phyloP scores from a whole-genome alignment of 1,140 invertebrate species.

The Lerema accius region DNA sequence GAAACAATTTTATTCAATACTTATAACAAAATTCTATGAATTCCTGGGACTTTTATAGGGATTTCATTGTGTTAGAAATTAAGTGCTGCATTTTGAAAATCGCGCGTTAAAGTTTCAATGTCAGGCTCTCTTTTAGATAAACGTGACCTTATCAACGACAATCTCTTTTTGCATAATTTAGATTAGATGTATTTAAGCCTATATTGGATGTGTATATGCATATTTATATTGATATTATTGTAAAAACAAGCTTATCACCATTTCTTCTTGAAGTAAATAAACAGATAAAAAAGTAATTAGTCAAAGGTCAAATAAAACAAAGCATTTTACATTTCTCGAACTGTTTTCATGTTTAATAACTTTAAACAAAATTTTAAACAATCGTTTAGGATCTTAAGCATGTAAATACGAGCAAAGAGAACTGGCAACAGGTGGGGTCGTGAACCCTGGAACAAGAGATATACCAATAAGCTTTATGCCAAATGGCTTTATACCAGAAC shows the following conservation, averaged over 20 bases:
- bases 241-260: no score
- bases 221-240: no score
- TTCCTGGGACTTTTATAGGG: not conserved
- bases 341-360: slow-evolving; percentile 85
- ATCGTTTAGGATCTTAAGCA: slow-evolving; percentile 85
- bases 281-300: slow-evolving; percentile 19
- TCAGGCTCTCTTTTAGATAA: slow-evolving; percentile 14
- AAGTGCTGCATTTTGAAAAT: slow-evolving; percentile 2
- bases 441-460: slow-evolving; percentile 82
- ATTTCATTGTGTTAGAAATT: not conserved
- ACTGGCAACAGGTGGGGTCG: slow-evolving; percentile 85
- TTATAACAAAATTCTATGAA: not conserved
- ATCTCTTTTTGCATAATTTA: slow-evolving; percentile 17
- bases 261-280: not conserved
- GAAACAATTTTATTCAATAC: not conserved
- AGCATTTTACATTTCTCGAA: slow-evolving; percentile 84
- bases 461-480: slow-evolving; percentile 27
- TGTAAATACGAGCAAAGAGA: slow-evolving; percentile 86
- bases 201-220: no score
- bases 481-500: no score
- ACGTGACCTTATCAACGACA: slow-evolving; percentile 23
- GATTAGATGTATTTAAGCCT: slow-evolving; percentile 17
- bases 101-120: slow-evolving; percentile 17
- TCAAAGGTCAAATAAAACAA: slow-evolving; percentile 50
- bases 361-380: slow-evolving; percentile 85